Evolutionary conservation across 1,140 invertebrate genomes (phyloP), one percentile per base, ranked within the genome.

Genomic region (Tetranychus cinnabarinus): DNA sequence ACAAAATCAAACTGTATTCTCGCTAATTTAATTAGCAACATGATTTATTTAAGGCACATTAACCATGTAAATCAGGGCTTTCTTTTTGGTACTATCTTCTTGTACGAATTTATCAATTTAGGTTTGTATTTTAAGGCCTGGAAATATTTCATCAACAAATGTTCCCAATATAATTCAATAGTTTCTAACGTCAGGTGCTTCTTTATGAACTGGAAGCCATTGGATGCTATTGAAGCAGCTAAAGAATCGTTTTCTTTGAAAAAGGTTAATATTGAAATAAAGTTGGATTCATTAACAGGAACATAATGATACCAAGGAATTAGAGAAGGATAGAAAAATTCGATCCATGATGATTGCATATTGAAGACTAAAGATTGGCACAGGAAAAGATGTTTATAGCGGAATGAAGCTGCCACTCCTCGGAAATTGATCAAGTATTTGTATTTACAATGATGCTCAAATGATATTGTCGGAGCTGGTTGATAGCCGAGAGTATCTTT

Each of bases 271-370:
- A 90, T 72, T 45, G 82, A 75, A 68, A 77, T 74, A 4, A 89
- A 73, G 63, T 86, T 77, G 60, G 80, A 69, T 70, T 83, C 74
- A 67, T 81, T 77, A 1, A 97, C 79, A 6, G 91, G 92, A 66
- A 97, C 80, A 70, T 92, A 97, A 75, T 97, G 92, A 55, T 92
- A 79, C 92, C 92, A 97, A 3, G 91, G 90, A 71, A 88, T 88
- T 66, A 97, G 74, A 42, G 80, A 78, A 34, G 81, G 77, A 70
- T 97, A 97, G 71, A 95, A 97, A 74, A 97, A 97, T 76, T 97
- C 92, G 35, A 81, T 75, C 91, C 91, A 97, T 65, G 93, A 86
- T 66, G 88, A 77, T 0, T 89, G 90, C 23, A 95, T 88, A 74
- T 97, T 90, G 68, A 95, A 90, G 0, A 97, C 88, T n/a, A 96